A percentile compares a stretch with the other conserved stretches of the same genome.
Evolutionary conservation across 2,797 vertebrate species (phyloP).

Genomic region (Lycodopsis pacificus): DNA sequence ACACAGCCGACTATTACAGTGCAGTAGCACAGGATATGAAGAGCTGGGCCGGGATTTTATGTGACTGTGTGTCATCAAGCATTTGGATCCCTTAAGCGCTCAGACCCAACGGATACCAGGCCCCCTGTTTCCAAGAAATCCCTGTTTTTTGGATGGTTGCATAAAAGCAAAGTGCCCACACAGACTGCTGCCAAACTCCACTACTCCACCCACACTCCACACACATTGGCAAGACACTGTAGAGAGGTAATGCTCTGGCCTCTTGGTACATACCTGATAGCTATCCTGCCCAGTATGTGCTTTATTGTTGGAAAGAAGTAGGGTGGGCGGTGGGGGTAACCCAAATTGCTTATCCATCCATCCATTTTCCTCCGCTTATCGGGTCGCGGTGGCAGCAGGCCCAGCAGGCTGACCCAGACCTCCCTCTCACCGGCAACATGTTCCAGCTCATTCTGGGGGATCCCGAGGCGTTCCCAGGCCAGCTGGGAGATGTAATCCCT

Average conservation of each 20-base stretch:
- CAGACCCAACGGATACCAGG: constrained; percentile 18
- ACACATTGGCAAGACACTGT: constrained; percentile 18
- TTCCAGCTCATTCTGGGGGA: too few relatives aligned
- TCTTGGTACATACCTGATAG: constrained; percentile 39
- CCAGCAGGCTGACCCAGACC: too few relatives aligned
- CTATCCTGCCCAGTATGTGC: constrained; percentile 37
- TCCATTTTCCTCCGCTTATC: too few relatives aligned
- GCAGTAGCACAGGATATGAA: constrained; percentile 40
- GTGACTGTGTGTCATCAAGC: constrained; percentile 11
- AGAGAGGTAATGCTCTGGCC: constrained; percentile 15
- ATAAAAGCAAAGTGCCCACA: constrained; percentile 32
- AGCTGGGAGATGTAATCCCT: too few relatives aligned
- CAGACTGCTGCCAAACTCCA: constrained; percentile 29
- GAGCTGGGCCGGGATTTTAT: constrained; percentile 14
- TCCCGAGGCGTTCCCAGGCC: too few relatives aligned
- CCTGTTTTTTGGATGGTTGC: constrained; percentile 38
- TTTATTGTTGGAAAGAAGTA: constrained; percentile 37
- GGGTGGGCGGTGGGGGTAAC: neutral
- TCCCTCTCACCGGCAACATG: too few relatives aligned
- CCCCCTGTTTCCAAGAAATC: constrained; percentile 48
- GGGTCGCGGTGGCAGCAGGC: too few relatives aligned
- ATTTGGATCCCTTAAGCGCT: constrained; percentile 21
- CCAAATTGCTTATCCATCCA: constrained; percentile 3
- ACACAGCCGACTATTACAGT: constrained; percentile 7
- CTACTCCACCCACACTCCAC: constrained; percentile 2